phyloP scores from a whole-genome alignment of 2,797 vertebrate genomes.

The Pseudochaenichthys georgianus region DNA sequence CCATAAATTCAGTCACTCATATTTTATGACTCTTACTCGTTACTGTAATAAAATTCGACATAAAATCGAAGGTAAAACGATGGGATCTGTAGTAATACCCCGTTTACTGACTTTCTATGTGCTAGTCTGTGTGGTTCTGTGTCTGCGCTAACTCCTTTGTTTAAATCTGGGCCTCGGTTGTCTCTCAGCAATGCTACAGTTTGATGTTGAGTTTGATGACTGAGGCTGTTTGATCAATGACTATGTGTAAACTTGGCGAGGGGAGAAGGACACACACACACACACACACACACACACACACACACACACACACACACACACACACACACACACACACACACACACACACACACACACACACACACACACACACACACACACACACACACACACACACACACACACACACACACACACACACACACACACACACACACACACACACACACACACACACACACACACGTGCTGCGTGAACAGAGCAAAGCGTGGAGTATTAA shows the following conservation, averaged over 20 bases:
- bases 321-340: too few relatives aligned
- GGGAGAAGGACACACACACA: constrained; percentile 41
- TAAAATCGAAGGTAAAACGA: constrained; percentile 22
- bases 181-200: constrained; percentile 39
- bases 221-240: constrained; percentile 72
- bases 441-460: not conserved
- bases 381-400: constrained; percentile 4
- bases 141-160: constrained; percentile 11
- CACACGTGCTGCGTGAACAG: not conserved
- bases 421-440: constrained; percentile 20
- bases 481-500: constrained; percentile 11
- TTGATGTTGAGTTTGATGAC: constrained; percentile 71
- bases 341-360: too few relatives aligned
- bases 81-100: not conserved
- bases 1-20: constrained; percentile 37
- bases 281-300: too few relatives aligned
- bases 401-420: not conserved
- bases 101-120: not conserved
- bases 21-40: constrained; percentile 27
- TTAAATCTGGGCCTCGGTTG: constrained; percentile 51
- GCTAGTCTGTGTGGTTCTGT: not conserved
- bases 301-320: too few relatives aligned
- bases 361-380: constrained; percentile 11
- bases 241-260: constrained; percentile 64
- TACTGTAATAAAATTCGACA: constrained; percentile 28